A percentile compares a stretch with the other conserved stretches of the same genome.
These are phyloP conservation scores for Odontamblyopus rebecca DNA, from an alignment of 2,797 vertebrate species.

Conservation along the genomic window DNA sequence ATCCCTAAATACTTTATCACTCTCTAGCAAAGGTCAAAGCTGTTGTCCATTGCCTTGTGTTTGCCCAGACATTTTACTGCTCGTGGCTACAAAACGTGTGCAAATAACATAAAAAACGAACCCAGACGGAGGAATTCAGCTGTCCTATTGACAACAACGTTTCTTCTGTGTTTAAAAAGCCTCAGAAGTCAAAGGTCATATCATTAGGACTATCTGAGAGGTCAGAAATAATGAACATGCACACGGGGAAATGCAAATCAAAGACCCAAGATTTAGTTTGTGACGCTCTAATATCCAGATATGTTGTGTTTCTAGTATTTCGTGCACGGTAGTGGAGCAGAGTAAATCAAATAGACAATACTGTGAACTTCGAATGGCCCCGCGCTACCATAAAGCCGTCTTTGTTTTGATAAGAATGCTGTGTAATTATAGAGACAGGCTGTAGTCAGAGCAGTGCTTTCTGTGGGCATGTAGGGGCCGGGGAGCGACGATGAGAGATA, in stretches of 20 bases:
- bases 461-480: background rate
- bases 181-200: slow-evolving; percentile 50
- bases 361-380: slow-evolving; percentile 48
- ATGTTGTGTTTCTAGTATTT: background rate
- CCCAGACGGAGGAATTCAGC: slow-evolving; percentile 30
- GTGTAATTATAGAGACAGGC: slow-evolving; percentile 11
- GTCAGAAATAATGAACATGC: slow-evolving; percentile 40
- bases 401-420: slow-evolving; percentile 15
- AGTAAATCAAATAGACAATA: slow-evolving; percentile 33
- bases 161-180: slow-evolving; percentile 29
- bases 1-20: background rate
- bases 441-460: slow-evolving; percentile 18
- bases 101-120: slow-evolving; percentile 17
- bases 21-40: slow-evolving; percentile 41
- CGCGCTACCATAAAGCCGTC: slow-evolving; percentile 6
- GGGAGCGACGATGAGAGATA: background rate
- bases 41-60: slow-evolving; percentile 30
- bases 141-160: slow-evolving; percentile 21
- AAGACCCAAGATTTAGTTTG: background rate
- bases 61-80: slow-evolving; percentile 29
- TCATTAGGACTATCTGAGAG: slow-evolving; percentile 24
- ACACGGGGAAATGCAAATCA: no score
- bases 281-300: background rate
- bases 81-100: slow-evolving; percentile 41
- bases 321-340: background rate